Conservation (phyloP, 35 echinoderm and acorn worm species). For the Heliocidaris erythrogramma region DNA sequence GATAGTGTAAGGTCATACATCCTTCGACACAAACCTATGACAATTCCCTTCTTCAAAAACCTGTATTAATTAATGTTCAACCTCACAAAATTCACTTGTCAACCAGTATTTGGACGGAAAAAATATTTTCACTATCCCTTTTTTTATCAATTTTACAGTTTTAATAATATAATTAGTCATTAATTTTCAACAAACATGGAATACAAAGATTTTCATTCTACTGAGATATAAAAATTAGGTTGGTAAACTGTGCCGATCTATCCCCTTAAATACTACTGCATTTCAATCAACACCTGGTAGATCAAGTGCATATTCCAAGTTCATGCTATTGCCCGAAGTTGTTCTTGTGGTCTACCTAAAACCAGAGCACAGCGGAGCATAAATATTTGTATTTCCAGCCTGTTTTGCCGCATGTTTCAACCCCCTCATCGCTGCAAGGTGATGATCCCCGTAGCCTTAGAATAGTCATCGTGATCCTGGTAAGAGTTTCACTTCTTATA, state of each 20-base stretch:
- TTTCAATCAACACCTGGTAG: neutral
- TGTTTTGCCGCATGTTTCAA: neutral
- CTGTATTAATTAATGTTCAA: no score
- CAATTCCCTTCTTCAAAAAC: no score
- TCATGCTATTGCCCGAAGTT: conserved; percentile 3
- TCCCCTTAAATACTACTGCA: neutral
- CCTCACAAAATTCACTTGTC: no score
- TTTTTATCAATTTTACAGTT: neutral
- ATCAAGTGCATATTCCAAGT: conserved; percentile 13
- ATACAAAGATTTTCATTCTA: neutral
- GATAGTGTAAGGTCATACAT: no score
- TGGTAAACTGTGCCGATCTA: neutral
- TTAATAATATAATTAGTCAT: neutral
- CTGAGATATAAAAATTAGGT: neutral
- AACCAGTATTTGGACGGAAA: no score
- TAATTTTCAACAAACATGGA: neutral
- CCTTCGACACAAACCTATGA: no score
- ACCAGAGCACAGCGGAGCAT: neutral
- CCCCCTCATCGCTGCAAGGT: conserved; percentile 25
- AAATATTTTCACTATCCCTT: neutral
- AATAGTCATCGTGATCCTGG: neutral
- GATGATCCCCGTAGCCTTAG: neutral
- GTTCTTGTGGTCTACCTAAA: conserved; percentile 18
- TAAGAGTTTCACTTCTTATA: neutral
- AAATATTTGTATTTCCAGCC: conserved; percentile 27